These are phyloP conservation scores for Colistium nudipinnis DNA, from an alignment of 2,113 vertebrate species.

Conservation along the genomic window DNA sequence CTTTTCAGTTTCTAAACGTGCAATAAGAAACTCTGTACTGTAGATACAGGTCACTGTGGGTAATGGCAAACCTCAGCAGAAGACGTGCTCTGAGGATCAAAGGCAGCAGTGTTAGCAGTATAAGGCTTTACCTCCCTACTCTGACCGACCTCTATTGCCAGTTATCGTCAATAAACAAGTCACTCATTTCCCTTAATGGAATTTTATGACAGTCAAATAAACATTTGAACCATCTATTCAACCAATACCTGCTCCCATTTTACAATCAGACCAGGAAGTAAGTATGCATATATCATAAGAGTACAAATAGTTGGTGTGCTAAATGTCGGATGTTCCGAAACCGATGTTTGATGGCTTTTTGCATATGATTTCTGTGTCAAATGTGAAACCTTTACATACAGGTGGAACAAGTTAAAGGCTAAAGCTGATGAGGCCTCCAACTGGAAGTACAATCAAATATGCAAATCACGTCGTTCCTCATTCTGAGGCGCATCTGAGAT, in stretches of 20 bases:
- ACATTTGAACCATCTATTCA: not conserved
- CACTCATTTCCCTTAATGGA: not conserved
- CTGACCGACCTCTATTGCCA: not conserved
- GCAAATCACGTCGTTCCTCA: slow-evolving; percentile 16
- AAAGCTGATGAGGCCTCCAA: slow-evolving; percentile 1
- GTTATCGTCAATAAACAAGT: slow-evolving; percentile 17
- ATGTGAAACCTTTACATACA: slow-evolving; percentile 18
- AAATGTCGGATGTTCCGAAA: slow-evolving; percentile 6
- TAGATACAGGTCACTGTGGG: slow-evolving; percentile 18
- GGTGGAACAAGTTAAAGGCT: slow-evolving; percentile 13
- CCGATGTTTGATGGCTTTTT: slow-evolving; percentile 14
- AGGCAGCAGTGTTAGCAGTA: slow-evolving; percentile 72
- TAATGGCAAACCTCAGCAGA: slow-evolving; percentile 25
- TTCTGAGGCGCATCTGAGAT: slow-evolving; percentile 46
- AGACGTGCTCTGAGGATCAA: slow-evolving; percentile 49
- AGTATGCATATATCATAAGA: slow-evolving; percentile 43
- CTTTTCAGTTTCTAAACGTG: not conserved
- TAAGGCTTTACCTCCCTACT: slow-evolving; percentile 67
- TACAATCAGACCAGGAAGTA: slow-evolving; percentile 28
- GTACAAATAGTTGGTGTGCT: slow-evolving; percentile 43
- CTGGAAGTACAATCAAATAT: slow-evolving; percentile 37
- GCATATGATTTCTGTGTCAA: slow-evolving; percentile 25
- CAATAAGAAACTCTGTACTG: slow-evolving; percentile 26
- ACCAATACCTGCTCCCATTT: not conserved
- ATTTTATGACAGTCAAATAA: not conserved